Conservation (phyloP, 2,797 vertebrate species). For the Poecile montanus region DNA sequence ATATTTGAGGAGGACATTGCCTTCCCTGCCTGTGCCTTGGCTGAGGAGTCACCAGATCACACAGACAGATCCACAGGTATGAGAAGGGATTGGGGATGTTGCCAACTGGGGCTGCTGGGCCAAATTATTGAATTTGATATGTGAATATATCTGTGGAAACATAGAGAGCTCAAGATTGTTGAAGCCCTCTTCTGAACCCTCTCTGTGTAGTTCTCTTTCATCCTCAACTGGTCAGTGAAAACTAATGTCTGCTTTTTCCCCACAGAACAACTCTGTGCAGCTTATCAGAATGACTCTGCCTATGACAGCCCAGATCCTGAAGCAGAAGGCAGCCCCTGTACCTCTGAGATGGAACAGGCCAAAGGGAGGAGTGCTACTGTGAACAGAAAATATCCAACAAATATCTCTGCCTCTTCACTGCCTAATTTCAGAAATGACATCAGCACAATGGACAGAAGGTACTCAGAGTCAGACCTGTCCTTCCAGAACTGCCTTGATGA, state of each 20-base stretch:
- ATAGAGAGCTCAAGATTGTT: background rate
- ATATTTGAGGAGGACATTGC: conserved; percentile 84
- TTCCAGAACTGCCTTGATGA: conserved; percentile 46
- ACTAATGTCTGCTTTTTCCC: conserved; percentile 29
- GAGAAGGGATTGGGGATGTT: background rate
- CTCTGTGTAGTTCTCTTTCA: background rate
- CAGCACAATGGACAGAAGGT: conserved; percentile 80
- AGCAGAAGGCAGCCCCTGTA: conserved; percentile 64
- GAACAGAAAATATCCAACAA: conserved; percentile 9
- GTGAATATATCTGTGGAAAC: background rate
- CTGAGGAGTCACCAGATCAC: conserved; percentile 77
- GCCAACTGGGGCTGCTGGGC: background rate
- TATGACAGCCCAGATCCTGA: conserved; percentile 93
- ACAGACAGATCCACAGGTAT: conserved; percentile 81
- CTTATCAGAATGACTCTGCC: conserved; percentile 89
- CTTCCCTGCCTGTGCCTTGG: conserved; percentile 71
- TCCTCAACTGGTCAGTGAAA: background rate
- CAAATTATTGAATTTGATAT: background rate
- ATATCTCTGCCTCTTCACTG: conserved; percentile 62
- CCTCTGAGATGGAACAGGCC: background rate
- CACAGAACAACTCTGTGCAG: conserved; percentile 81
- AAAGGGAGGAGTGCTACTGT: background rate
- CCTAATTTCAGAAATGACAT: conserved; percentile 61
- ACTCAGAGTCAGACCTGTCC: conserved; percentile 87
- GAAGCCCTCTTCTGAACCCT: background rate